Evolutionary conservation across 1,140 invertebrate genomes (phyloP), one percentile per base, ranked within the genome.

Genomic region (Bombus huntii): DNA sequence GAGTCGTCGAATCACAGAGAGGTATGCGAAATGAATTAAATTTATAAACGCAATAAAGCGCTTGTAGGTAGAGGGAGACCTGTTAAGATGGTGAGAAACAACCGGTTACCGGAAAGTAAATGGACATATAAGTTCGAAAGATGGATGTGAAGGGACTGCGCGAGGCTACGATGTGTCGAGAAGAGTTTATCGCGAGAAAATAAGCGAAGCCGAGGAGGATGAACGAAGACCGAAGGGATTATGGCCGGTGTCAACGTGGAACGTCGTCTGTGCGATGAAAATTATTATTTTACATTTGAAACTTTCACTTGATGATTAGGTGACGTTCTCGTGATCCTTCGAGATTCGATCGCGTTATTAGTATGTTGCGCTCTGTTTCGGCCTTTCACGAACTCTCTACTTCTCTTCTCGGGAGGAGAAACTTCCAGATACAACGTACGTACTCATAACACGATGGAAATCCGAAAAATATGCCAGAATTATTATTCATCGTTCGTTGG

Each of bases 401-500:
- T 22, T 53, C 18, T 0, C 18, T 53, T 22, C 18, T 22, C 5
- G 5, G 22, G 5, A 22, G 18, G 18, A 22, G 15, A 18, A 47
- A 47, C 15, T 47, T 18, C 1, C 15, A 47, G 47, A 53, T 22
- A 6, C 47, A 53, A 53, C 47, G 47, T 53, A 53, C 18, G 18
- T 53, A 22, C 18, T 8, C 47, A 0, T 53, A 53, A 22, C 47
- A 2, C 47, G 18, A 53, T 53, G 18, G 47, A 53, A 53, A 8
- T 53, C 1, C 18, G 6, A 53, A 22, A 53, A 22, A 22, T 53
- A 53, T 22, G 18, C 1, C 47, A 8, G 18, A 53, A 53, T 53
- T 53, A 53, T 92, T 91, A 92, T 91, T 91, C 77, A 87, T 93
- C 92, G 91, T 93, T 93, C 92, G 92, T 81, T 81, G 72, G 42